A percentile compares a stretch with the other conserved stretches of the same genome.
phyloP scores from a whole-genome alignment of 2,797 vertebrate genomes.

The Lepilemur septentrionalis region DNA sequence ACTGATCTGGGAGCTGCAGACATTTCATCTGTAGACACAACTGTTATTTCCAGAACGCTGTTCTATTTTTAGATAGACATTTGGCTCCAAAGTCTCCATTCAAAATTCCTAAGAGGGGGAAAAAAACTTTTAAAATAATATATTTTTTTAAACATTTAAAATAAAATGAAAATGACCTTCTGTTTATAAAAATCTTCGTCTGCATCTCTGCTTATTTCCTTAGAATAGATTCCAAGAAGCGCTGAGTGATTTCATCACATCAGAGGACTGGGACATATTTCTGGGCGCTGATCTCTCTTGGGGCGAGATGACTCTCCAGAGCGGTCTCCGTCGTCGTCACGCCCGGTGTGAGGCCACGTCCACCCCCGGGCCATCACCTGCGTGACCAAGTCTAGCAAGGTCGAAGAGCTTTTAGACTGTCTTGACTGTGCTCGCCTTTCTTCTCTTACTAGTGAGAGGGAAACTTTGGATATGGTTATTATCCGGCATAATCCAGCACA shows the following conservation, averaged over 20 bases:
- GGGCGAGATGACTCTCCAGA: neutral
- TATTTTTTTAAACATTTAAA: slow-evolving; percentile 42
- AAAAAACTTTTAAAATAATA: slow-evolving; percentile 64
- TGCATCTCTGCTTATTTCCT: slow-evolving; percentile 44
- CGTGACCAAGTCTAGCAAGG: neutral
- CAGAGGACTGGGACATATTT: neutral
- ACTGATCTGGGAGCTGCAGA: neutral
- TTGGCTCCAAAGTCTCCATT: slow-evolving; percentile 77
- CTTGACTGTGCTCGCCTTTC: neutral
- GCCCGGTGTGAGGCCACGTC: accelerated
- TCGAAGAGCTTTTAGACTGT: neutral
- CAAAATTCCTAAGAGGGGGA: slow-evolving; percentile 73
- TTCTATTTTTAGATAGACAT: slow-evolving; percentile 75
- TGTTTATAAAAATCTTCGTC: slow-evolving; percentile 48
- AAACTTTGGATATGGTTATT: neutral
- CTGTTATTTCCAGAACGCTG: slow-evolving; percentile 71
- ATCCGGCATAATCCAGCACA: neutral
- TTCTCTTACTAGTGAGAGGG: neutral
- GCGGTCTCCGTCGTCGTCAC: accelerated
- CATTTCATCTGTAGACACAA: slow-evolving; percentile 47
- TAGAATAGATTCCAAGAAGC: neutral
- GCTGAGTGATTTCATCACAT: neutral
- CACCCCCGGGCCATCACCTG: neutral
- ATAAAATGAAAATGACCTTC: slow-evolving; percentile 59
- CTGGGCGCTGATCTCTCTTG: neutral